Evolutionary conservation across 2,113 vertebrate genomes (phyloP), one percentile per base, ranked within the genome.

Genomic region (Phasianus colchicus): DNA sequence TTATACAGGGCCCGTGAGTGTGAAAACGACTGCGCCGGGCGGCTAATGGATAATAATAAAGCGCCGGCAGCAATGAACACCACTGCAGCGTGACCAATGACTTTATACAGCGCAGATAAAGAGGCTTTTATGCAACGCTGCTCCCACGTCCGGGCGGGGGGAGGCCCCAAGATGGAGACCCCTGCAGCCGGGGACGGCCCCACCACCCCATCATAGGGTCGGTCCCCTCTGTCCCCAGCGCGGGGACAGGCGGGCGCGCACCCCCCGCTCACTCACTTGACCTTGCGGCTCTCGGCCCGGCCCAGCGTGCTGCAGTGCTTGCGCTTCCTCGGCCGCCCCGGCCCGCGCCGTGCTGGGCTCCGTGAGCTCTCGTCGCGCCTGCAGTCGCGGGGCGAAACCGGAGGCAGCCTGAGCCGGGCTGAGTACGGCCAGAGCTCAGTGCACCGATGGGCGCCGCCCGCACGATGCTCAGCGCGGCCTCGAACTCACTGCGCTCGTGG

Each of bases 341-440:
- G 99, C 13, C 99, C 99, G 4, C 99, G 97, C 16, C 99, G 97
- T 0, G 98, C 99, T 0, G 99, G 99, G 94, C 99, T 99, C 48
- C 99, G 98, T 4, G 99, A 99, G 86, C 98, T 98, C 97, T 99
- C 99, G 1, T 99, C 99, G 83, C 98, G 99, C 97, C 99, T 99
- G 97, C 72, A 81, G 89, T 67, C 93, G 21, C 24, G 32, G 80
- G 32, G 80, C 66, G 19, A 75, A 34, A 43, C 10, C 14, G 6
- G 83, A 57, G 61, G 3, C 65, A 80, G 10, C 11, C 2, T 93
- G 88, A 94, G 89, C 78, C 38, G 21, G 65, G 40, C 52, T 60
- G 30, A 61, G 86, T 11, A 45, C 32, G 2, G 29, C 4, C 79
- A 58, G 21, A 55, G 19, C 58, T 73, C 84, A 63, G 9, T 0